Base-by-base conservation (phyloP, 2,797 vertebrate genomes). In the Coccyzus lansbergi region DNA sequence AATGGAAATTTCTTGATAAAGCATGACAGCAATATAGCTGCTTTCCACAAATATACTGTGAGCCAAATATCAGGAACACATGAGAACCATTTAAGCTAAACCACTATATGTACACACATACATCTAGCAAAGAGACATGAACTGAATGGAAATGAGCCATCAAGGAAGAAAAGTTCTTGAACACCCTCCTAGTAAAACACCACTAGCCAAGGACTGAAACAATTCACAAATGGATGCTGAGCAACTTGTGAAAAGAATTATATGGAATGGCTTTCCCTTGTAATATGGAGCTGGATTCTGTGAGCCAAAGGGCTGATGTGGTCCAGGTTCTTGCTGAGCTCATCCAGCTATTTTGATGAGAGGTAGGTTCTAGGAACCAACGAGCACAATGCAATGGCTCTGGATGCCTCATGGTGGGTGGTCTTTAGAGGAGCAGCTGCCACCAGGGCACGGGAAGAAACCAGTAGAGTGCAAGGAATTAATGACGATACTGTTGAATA, bases 21-120 rank as follows among this genome's bases (percentile, higher is more conserved):
- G 7, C 16, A 75, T 55, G 22, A 26, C 56, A 92, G 55, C 33
- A 86, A 86, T 67, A 38, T 19, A 84, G 55, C 44, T 82, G 46
- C 63, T 88, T 86, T 90, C 81, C 83, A 76, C 72, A 92, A 95
- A 90, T 82, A 56, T 9, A 22, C 16, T 8, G 17, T 79, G 81
- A 93, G 34, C 59, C 92, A 85, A 94, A 79, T 7, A 2, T 71
- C 33, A 52, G 63, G 63, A 92, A 91, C 91, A 94, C 81, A 33
- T 74, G 93, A 92, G 44, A 95, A 75, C 4, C 4, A 77, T 95
- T 95, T 84, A 69, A 63, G 33, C 25, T 69, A 69, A 93, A 72
- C 2, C 2, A 42, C 51, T 68, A 6, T 86, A 28, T 46, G 25
- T 22, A 48, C 74, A 63, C 63, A 55, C 29, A 60, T n/a, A 49